Evolutionary conservation across 64 coral and sea anemone genomes (phyloP), one percentile per base, ranked within the genome.

Genomic region (Actinia equina): DNA sequence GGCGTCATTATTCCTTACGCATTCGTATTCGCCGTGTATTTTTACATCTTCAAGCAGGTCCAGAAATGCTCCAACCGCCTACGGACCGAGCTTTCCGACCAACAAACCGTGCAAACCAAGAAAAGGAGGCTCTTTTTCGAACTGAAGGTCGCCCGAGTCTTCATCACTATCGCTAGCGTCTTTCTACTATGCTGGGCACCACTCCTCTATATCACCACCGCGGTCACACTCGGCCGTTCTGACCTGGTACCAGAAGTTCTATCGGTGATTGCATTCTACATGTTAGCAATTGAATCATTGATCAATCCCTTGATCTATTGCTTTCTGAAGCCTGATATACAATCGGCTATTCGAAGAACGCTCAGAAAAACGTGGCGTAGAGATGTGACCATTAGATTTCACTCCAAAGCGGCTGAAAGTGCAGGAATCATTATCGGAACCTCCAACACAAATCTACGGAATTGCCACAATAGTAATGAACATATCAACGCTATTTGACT

Each of bases 291-390:
- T 6, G 67, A 82, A 27, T 91, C 89, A 1, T 17, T 91, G 2
- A 58, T 86, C 30, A 91, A 91, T 30, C 89, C 89, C 13, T 52
- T 91, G 10, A 91, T 86, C 45, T 91, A 91, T 56, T 74, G 79
- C 19, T 91, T 91, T 43, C 20, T 86, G 12, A 91, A 91, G 26
- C 89, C 89, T 4, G 89, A 91, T 30, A 85, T 91, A 17, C 59
- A 84, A 70, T 15, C 52, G 22, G 83, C 89, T 22, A 83, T 91
- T 22, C 44, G 82, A 59, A 44, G 83, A 63, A 85, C 78, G 27
- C 78, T 81, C 22, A 81, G 49, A 19, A 81, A 81, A 46, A 81
- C 78, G 19, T 81, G 78, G 78, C 78, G 78, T 20, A 18, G 78
- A 14, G 78, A 81, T 8, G 18, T 81, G 78, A 81, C 43, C 17